Base-by-base conservation (phyloP, 2,888 invertebrate genomes). In the Ophion slaviceki region DNA sequence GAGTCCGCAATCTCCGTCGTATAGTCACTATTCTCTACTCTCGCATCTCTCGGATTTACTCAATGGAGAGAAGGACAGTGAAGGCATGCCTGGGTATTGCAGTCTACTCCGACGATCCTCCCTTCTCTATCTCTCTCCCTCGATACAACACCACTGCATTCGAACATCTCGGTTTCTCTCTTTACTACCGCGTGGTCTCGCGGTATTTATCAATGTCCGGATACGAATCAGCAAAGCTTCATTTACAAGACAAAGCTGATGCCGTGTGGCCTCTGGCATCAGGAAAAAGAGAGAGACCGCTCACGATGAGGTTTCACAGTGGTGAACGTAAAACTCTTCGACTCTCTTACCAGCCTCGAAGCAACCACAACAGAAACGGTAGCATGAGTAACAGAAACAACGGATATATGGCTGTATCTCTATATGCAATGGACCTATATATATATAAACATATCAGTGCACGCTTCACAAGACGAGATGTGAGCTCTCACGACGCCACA, bases 171-270 rank as follows among this genome's bases (percentile, higher is more conserved):
- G 61, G 64, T 66, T 71, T 76, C 85, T 84, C 75, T 80, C 68
- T 84, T 85, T 77, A 75, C 75, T 81, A 77, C 76, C 68, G 77
- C 86, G 80, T 82, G 86, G 80, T 89, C 90, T 89, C 89, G 89
- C 88, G 91, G 92, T 92, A 94, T 94, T 93, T 93, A 93, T 94
- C 93, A 94, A 94, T 91, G 94, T 94, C 94, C 89, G 92, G 92
- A 92, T 93, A 92, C 93, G 93, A 92, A 93, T 93, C 93, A 92
- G 91, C 90, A 90, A 91, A 89, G 92, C 92, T 93, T 93, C 93
- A 92, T 93, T 93, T 93, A 93, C 93, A 93, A 93, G 93, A 93
- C 93, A 93, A 93, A 93, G 93, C 92, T 92, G 88, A 86, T 86
- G 89, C 92, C 90, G 91, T 91, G 90, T 89, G 91, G 91, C 88